A percentile compares a stretch with the other conserved stretches of the same genome.
Evolutionary conservation across 2,888 invertebrate genomes (phyloP).

Genomic region (Amblyjoppa fuscipennis): DNA sequence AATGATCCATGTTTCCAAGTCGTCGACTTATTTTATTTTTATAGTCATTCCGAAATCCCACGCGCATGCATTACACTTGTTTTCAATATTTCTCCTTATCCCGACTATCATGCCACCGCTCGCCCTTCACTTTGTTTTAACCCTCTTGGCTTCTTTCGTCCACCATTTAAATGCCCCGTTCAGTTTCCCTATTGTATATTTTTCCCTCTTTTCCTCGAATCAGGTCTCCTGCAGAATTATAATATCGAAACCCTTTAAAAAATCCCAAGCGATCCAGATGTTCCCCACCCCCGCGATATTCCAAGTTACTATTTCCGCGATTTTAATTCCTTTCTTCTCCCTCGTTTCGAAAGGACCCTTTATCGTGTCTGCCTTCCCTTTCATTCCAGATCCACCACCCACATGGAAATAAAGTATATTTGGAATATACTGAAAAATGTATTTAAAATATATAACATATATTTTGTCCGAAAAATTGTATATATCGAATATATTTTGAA

Average conservation of each 20-base stretch:
- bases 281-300: conserved; percentile 52
- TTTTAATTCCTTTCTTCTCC: not conserved
- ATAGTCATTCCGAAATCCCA: no score
- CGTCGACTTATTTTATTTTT: conserved; percentile 17
- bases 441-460: no score
- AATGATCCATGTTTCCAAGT: conserved; percentile 13
- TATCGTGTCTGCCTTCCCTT: conserved; percentile 4
- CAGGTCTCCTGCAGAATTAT: conserved; percentile 60
- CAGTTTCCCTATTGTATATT: not conserved
- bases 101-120: not conserved
- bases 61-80: not conserved
- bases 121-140: not conserved
- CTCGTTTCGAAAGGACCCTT: not conserved
- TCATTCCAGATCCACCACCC: conserved; percentile 37
- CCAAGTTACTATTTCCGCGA: conserved; percentile 28
- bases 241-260: conserved; percentile 41
- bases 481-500: no score
- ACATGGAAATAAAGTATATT: no score
- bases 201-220: conserved; percentile 48
- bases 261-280: conserved; percentile 33
- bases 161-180: conserved; percentile 36
- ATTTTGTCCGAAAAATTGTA: no score
- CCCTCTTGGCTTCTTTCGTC: not conserved
- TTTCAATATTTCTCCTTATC: not conserved
- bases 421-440: no score